phyloP scores from a whole-genome alignment of 1,140 invertebrate genomes.

The Drosophila pruinosa region DNA sequence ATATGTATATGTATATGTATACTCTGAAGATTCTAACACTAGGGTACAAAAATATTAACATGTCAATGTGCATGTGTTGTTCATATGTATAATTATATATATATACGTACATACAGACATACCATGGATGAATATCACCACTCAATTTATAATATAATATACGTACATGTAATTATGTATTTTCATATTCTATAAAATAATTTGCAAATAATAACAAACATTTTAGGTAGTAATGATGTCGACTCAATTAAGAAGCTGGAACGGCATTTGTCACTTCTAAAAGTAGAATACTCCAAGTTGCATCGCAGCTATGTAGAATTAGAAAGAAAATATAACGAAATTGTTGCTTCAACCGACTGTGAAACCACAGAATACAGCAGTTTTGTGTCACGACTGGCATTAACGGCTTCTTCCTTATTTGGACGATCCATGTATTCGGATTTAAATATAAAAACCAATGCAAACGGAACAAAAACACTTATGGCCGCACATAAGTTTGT shows the following conservation, averaged over 20 bases:
- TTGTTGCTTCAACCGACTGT: slow-evolving; percentile 85
- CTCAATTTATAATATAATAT: neutral
- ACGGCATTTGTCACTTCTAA: slow-evolving; percentile 92
- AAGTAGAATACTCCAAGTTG: slow-evolving; percentile 95
- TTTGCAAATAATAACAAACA: no score
- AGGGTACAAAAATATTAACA: no score
- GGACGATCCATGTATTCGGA: slow-evolving; percentile 91
- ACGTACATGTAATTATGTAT: no score
- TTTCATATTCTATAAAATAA: no score
- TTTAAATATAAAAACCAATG: slow-evolving; percentile 88
- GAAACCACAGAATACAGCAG: slow-evolving; percentile 85
- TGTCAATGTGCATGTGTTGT: no score
- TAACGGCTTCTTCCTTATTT: slow-evolving; percentile 91
- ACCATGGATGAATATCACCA: no score
- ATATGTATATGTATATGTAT: no score
- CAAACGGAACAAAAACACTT: slow-evolving; percentile 86
- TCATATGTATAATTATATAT: no score
- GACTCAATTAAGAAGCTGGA: slow-evolving; percentile 87
- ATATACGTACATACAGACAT: no score
- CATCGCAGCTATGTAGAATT: slow-evolving; percentile 92
- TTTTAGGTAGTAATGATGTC: slow-evolving; percentile 48
- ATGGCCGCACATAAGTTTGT: slow-evolving; percentile 95
- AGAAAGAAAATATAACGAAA: slow-evolving; percentile 92
- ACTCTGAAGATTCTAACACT: no score
- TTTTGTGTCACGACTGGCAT: slow-evolving; percentile 91